Evolutionary conservation across 2,888 invertebrate species (phyloP).

Genomic region (Melieria omissa): DNA sequence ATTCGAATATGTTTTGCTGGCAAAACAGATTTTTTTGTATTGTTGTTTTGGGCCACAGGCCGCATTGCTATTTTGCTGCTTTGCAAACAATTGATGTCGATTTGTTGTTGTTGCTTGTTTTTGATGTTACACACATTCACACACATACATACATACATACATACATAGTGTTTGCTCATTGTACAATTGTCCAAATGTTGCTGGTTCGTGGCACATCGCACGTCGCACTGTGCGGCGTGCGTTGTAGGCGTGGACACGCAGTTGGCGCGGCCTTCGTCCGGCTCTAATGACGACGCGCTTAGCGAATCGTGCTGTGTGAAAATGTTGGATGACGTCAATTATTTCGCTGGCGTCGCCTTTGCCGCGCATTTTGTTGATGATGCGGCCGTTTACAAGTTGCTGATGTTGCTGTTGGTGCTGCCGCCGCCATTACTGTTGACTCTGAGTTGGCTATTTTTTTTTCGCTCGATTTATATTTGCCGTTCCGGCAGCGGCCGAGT

Average conservation of each 20-base stretch:
- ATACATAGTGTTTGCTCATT: too few relatives aligned
- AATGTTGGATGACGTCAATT: constrained; percentile 61
- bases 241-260: constrained; percentile 4
- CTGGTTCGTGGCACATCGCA: too few relatives aligned
- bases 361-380: constrained; percentile 35
- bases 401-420: constrained; percentile 16
- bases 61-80: not conserved
- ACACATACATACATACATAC: too few relatives aligned
- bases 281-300: too few relatives aligned
- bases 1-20: not conserved
- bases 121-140: not conserved
- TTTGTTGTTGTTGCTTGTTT: not conserved
- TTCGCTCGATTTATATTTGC: not conserved
- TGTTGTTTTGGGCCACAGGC: not conserved
- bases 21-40: not conserved
- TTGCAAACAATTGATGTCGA: not conserved
- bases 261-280: too few relatives aligned
- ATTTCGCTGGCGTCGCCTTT: constrained; percentile 49
- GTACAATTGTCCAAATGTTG: too few relatives aligned
- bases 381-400: constrained; percentile 33
- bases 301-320: constrained; percentile 26
- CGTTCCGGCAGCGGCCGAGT: constrained; percentile 25
- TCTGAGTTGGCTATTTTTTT: not conserved
- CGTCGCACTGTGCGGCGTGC: not conserved
- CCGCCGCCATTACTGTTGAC: not conserved